phyloP scores from a whole-genome alignment of 1,140 invertebrate genomes.

The Conus betulinus region DNA sequence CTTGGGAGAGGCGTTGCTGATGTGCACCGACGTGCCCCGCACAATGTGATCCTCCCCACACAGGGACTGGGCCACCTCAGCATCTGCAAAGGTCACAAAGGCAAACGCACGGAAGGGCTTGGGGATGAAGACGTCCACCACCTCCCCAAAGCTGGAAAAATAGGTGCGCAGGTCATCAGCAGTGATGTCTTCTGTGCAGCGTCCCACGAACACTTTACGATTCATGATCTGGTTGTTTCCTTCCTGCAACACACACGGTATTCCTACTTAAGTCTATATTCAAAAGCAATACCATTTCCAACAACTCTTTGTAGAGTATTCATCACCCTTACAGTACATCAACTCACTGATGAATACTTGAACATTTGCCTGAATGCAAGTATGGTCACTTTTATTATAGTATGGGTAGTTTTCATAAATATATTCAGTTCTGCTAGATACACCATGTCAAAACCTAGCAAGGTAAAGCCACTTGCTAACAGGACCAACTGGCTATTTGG shows the following conservation, averaged over 20 bases:
- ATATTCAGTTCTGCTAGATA: too few relatives aligned
- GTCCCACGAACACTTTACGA: conserved; percentile 77
- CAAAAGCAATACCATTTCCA: too few relatives aligned
- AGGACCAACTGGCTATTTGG: too few relatives aligned
- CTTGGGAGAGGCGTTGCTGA: conserved; percentile 96
- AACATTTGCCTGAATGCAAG: too few relatives aligned
- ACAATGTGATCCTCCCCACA: conserved; percentile 99
- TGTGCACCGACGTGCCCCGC: conserved; percentile 95
- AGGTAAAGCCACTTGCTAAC: too few relatives aligned
- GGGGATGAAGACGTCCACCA: conserved; percentile 78
- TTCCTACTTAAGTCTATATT: too few relatives aligned
- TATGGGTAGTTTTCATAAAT: too few relatives aligned
- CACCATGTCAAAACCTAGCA: too few relatives aligned
- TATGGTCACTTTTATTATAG: too few relatives aligned
- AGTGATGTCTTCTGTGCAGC: conserved; percentile 76
- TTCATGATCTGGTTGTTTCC: conserved; percentile 69
- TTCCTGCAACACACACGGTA: conserved; percentile 58
- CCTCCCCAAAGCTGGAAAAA: conserved; percentile 76
- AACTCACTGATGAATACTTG: too few relatives aligned
- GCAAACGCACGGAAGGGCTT: conserved; percentile 78
- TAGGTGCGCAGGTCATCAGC: conserved; percentile 75
- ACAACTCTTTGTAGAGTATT: too few relatives aligned
- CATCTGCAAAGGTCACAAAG: conserved; percentile 77
- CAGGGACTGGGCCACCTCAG: conserved; percentile 88
- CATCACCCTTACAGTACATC: too few relatives aligned